Percentiles rank a stretch among this genome's conserved stretches.
phyloP scores from a whole-genome alignment of 2,888 invertebrate species.

The Pammene aurita region DNA sequence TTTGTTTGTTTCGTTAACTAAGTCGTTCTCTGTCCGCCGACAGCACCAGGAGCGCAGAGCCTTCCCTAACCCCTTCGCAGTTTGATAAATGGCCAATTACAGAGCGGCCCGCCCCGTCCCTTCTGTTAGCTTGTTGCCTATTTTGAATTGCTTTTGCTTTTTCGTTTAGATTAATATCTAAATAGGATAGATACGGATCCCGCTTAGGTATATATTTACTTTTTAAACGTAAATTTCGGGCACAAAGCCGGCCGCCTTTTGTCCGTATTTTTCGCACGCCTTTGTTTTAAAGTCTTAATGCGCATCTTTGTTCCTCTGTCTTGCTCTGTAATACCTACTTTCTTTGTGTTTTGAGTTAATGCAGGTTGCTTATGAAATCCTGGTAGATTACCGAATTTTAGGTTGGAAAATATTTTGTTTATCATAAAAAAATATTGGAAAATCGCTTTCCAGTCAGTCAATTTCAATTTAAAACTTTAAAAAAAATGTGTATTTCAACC shows the following conservation, averaged over 20 bases:
- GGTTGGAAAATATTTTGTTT: not conserved
- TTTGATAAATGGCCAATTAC: constrained; percentile 85
- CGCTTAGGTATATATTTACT: constrained; percentile 78
- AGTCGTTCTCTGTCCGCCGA: constrained; percentile 54
- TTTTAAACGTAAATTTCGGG: constrained; percentile 82
- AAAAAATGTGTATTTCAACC: not conserved
- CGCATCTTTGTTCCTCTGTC: constrained; percentile 61
- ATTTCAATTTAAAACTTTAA: not conserved
- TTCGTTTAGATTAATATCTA: constrained; percentile 84
- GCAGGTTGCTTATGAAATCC: constrained; percentile 40
- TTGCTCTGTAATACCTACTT: constrained; percentile 57
- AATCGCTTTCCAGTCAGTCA: not conserved
- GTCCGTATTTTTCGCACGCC: constrained; percentile 66
- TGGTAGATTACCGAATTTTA: constrained; percentile 29
- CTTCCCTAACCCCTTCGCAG: constrained; percentile 82
- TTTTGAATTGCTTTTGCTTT: constrained; percentile 84
- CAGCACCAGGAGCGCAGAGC: constrained; percentile 70
- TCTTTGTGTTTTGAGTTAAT: constrained; percentile 55
- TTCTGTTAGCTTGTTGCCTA: constrained; percentile 84
- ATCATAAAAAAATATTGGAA: not conserved
- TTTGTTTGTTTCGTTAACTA: constrained; percentile 50
- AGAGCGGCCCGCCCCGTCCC: constrained; percentile 76
- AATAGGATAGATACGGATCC: constrained; percentile 84
- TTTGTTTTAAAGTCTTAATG: constrained; percentile 68
- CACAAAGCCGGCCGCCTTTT: constrained; percentile 56